A percentile compares a stretch with the other conserved stretches of the same genome.
Conservation (phyloP, 2,888 invertebrate species). For the Phengaris arion region DNA sequence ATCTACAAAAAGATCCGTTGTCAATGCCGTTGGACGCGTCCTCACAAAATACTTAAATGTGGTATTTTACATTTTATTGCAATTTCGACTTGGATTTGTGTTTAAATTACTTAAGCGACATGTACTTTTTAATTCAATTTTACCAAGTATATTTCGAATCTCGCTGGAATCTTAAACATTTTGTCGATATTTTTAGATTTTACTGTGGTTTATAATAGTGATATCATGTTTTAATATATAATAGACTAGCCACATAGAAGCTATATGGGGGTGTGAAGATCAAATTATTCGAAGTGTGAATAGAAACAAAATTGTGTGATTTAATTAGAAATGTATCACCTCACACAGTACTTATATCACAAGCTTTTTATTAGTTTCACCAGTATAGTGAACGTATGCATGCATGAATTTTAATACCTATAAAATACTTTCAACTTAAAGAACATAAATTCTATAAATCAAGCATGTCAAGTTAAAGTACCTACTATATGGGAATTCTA, state of each 20-base stretch:
- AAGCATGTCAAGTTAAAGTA: too few relatives aligned
- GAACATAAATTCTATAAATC: too few relatives aligned
- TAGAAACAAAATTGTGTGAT: constrained; percentile 10
- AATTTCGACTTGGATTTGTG: background rate
- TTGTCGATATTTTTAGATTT: background rate
- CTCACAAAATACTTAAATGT: background rate
- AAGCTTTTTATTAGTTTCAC: background rate
- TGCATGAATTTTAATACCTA: too few relatives aligned
- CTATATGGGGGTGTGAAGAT: background rate
- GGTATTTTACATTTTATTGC: background rate
- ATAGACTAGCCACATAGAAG: constrained; percentile 10
- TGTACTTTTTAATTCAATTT: constrained; percentile 4
- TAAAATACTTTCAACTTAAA: too few relatives aligned
- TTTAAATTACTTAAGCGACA: background rate
- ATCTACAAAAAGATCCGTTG: too few relatives aligned
- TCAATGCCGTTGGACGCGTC: background rate
- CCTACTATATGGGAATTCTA: too few relatives aligned
- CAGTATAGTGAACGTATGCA: too few relatives aligned
- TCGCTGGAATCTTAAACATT: constrained; percentile 2
- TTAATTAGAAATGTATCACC: background rate
- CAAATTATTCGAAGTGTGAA: background rate
- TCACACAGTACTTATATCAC: too few relatives aligned
- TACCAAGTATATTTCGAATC: background rate
- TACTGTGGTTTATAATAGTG: background rate
- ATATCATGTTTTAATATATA: constrained; percentile 2